Evolutionary conservation across 2,888 invertebrate genomes (phyloP).

Genomic region (Euzetes globulus): DNA sequence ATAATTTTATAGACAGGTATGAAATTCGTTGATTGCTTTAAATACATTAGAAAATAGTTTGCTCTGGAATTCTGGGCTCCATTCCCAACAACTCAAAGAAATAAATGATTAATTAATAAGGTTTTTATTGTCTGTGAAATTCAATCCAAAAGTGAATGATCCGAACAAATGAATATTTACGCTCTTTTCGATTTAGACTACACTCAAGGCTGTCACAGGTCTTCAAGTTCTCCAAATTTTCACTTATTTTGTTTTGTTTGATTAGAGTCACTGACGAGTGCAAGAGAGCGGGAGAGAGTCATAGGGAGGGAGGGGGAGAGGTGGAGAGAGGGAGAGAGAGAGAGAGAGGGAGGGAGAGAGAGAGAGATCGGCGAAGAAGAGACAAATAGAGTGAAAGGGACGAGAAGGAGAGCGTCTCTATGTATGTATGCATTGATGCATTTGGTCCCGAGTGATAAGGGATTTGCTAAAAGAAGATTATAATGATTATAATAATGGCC

Average conservation of each 20-base stretch:
- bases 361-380: neutral
- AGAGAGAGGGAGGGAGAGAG: neutral
- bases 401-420: too few species aligned
- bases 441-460: constrained; percentile 25
- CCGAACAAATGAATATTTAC: constrained; percentile 13
- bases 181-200: neutral
- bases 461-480: constrained; percentile 30
- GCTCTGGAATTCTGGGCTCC: neutral
- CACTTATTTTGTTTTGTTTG: constrained; percentile 1
- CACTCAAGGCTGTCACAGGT: neutral
- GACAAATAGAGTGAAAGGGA: neutral
- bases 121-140: constrained; percentile 26
- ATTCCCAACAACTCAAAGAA: neutral
- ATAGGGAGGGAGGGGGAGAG: neutral
- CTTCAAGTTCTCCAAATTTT: neutral
- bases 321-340: neutral
- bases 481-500: constrained; percentile 24
- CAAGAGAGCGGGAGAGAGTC: neutral
- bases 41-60: neutral
- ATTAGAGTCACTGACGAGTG: constrained; percentile 2
- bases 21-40: neutral
- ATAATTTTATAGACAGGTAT: neutral
- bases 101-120: constrained; percentile 14
- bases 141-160: neutral
- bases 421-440: neutral